phyloP scores from a whole-genome alignment of 2,797 vertebrate species.

The Neosilurus hyrtlii region DNA sequence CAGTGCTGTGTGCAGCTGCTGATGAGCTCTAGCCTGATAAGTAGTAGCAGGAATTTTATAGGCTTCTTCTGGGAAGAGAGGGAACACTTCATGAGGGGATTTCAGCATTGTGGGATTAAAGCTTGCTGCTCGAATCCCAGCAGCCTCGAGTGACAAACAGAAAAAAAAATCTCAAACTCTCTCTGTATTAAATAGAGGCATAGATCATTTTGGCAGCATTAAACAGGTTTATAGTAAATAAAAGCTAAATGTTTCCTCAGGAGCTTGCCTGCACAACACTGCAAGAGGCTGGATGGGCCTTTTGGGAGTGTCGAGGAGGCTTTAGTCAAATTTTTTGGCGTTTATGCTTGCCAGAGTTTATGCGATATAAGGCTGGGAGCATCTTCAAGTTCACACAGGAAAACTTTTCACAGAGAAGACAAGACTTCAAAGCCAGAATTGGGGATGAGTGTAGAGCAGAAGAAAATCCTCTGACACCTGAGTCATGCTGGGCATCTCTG shows the following conservation, averaged over 20 bases:
- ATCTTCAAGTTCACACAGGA: conserved; percentile 12
- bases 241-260: conserved; percentile 66
- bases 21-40: conserved; percentile 44
- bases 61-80: conserved; percentile 47
- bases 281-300: conserved; percentile 30
- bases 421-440: conserved; percentile 35
- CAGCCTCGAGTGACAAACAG: conserved; percentile 56
- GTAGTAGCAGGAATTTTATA: conserved; percentile 46
- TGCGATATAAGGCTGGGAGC: conserved; percentile 53
- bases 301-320: conserved; percentile 51
- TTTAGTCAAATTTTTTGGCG: conserved; percentile 63
- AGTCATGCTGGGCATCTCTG: conserved; percentile 24
- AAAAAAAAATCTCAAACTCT: conserved; percentile 45
- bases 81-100: conserved; percentile 41
- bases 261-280: conserved; percentile 57
- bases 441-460: not conserved
- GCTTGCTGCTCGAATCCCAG: conserved; percentile 59
- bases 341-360: conserved; percentile 55
- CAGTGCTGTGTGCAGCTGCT: conserved; percentile 39
- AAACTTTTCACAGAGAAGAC: conserved; percentile 11
- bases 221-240: conserved; percentile 73
- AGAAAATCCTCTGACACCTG: conserved; percentile 33
- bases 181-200: conserved; percentile 67
- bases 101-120: conserved; percentile 46
- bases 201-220: conserved; percentile 68